Percentiles rank a stretch among this genome's conserved stretches.
Evolutionary conservation across 2,888 invertebrate species (phyloP).

Genomic region (Meandrusa payeni): DNA sequence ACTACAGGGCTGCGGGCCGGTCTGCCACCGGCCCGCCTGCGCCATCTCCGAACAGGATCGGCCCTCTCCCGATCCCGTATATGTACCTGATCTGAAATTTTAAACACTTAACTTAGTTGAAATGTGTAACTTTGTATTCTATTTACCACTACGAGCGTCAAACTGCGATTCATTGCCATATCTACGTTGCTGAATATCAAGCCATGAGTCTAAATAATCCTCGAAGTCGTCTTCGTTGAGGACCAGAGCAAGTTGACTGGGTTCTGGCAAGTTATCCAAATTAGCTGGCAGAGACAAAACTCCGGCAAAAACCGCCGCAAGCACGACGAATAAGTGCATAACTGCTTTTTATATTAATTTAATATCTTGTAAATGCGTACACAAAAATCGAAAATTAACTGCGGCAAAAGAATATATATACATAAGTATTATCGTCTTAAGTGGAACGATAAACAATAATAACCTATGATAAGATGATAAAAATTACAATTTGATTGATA

Average conservation of each 20-base stretch:
- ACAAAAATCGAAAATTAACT: too few relatives aligned
- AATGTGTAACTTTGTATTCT: too few relatives aligned
- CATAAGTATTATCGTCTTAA: not conserved
- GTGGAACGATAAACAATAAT: not conserved
- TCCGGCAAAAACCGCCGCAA: not conserved
- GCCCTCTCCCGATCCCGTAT: too few relatives aligned
- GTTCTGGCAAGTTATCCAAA: constrained; percentile 46
- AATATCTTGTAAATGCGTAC: too few relatives aligned
- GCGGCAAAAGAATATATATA: not conserved
- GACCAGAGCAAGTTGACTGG: constrained; percentile 53
- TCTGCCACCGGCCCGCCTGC: too few relatives aligned
- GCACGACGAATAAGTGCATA: constrained; percentile 14
- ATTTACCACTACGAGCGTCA: constrained; percentile 49
- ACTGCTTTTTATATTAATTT: not conserved
- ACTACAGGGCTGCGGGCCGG: too few relatives aligned
- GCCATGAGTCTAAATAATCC: constrained; percentile 67
- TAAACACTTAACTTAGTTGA: too few relatives aligned
- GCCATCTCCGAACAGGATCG: too few relatives aligned
- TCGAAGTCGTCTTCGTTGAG: constrained; percentile 70
- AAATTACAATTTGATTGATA: not conserved
- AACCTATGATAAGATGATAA: constrained; percentile 8
- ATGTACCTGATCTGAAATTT: too few relatives aligned
- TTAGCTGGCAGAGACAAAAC: constrained; percentile 33
- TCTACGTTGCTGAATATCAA: constrained; percentile 50
- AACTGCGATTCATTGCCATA: constrained; percentile 36